A percentile compares a stretch with the other conserved stretches of the same genome.
These are phyloP conservation scores for Tethea ocularis DNA, from an alignment of 2,888 invertebrate genomes.

Conservation along the genomic window DNA sequence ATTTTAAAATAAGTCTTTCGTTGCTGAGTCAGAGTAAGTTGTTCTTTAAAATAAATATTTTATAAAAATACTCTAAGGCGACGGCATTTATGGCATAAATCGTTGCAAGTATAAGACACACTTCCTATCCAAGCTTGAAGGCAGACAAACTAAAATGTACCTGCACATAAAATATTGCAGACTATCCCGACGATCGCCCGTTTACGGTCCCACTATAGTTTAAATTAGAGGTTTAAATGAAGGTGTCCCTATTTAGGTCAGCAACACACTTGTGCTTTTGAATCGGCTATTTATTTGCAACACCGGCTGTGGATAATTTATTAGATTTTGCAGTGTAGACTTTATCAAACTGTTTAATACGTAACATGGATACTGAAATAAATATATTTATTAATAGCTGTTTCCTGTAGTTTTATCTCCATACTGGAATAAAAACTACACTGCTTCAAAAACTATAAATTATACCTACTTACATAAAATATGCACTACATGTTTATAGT, in stretches of 20 bases:
- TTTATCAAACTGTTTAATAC: not conserved
- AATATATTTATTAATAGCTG: no score
- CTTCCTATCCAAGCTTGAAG: not conserved
- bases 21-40: no score
- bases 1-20: no score
- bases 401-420: no score
- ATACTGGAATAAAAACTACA: no score
- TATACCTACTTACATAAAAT: no score
- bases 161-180: conserved; percentile 4
- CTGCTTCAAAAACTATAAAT: no score
- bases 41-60: not conserved
- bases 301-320: not conserved
- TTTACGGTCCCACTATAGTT: not conserved
- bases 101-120: not conserved
- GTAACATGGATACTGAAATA: no score
- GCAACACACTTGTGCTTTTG: conserved; percentile 1
- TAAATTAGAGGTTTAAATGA: conserved; percentile 2
- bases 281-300: conserved; percentile 1
- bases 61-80: not conserved
- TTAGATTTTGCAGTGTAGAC: not conserved
- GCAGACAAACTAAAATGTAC: not conserved
- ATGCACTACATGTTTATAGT: no score
- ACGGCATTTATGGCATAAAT: not conserved
- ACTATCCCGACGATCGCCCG: not conserved
- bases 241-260: conserved; percentile 3